Percentiles rank a stretch among this genome's conserved stretches.
Conservation (phyloP, 1,140 invertebrate species). For the Pseudomyrmex flavicornis region DNA sequence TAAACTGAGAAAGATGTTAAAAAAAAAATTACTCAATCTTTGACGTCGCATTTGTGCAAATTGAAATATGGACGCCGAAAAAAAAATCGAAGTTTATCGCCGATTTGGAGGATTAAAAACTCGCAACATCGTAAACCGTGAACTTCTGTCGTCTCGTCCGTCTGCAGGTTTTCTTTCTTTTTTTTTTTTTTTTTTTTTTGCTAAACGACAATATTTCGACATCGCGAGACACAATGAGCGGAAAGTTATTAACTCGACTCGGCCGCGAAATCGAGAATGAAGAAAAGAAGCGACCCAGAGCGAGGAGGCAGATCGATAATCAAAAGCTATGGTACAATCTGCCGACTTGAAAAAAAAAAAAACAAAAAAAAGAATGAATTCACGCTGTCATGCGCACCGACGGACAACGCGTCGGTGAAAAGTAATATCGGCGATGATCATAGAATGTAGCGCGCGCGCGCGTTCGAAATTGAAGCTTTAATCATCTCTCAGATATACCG, state of each 20-base stretch:
- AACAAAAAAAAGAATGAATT: conserved; percentile 22
- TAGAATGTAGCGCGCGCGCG: not conserved
- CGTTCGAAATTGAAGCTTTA: conserved; percentile 40
- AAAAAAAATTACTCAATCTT: not conserved
- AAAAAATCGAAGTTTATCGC: not conserved
- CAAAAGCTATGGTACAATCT: conserved; percentile 50
- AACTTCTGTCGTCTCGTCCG: not conserved
- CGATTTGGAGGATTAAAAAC: not conserved
- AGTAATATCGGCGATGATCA: conserved; percentile 20
- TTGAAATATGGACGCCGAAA: not conserved
- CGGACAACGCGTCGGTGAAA: not conserved
- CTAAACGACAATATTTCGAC: conserved; percentile 18
- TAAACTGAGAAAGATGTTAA: not conserved
- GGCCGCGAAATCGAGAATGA: conserved; percentile 13
- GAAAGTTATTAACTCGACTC: conserved; percentile 29
- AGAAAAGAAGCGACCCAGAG: not conserved
- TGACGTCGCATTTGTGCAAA: not conserved
- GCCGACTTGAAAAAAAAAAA: conserved; percentile 16
- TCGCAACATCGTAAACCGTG: not conserved
- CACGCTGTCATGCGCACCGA: conserved; percentile 6
- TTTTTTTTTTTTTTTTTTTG: not conserved
- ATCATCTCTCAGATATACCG: not conserved
- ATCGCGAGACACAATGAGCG: not conserved
- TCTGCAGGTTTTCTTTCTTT: not conserved
- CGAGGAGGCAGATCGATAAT: conserved; percentile 16